A percentile compares a stretch with the other conserved stretches of the same genome.
These are phyloP conservation scores for Telmatochromis brachygnathus DNA, from an alignment of 2,113 vertebrate species.

Conservation along the genomic window DNA sequence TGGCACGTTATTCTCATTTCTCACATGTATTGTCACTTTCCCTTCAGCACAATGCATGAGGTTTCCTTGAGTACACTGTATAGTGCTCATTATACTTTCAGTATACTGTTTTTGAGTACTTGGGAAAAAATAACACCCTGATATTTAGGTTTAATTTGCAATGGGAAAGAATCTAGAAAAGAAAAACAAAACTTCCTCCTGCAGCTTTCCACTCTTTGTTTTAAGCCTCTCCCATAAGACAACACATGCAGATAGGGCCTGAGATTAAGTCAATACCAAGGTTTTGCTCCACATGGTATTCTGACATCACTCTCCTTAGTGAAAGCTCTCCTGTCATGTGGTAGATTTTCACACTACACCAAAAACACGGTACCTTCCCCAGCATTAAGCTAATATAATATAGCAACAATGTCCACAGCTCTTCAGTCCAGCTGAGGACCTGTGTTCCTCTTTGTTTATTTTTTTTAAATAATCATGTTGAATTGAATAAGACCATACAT, in stretches of 20 bases:
- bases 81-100: not conserved
- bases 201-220: not conserved
- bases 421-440: not conserved
- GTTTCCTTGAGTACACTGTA: not conserved
- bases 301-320: not conserved
- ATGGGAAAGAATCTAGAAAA: not conserved
- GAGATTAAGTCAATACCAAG: not conserved
- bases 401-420: rapidly evolving
- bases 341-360: not conserved
- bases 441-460: not conserved
- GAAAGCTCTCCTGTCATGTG: not conserved
- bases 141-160: not conserved
- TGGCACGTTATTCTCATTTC: not conserved
- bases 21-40: not conserved
- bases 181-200: not conserved
- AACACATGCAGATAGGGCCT: not conserved
- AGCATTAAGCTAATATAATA: not conserved
- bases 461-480: not conserved
- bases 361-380: not conserved
- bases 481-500: not conserved
- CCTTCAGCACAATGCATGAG: not conserved
- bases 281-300: not conserved
- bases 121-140: not conserved
- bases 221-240: not conserved
- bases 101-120: not conserved